phyloP scores from a whole-genome alignment of 2,113 vertebrate species.

The Gambusia affinis region DNA sequence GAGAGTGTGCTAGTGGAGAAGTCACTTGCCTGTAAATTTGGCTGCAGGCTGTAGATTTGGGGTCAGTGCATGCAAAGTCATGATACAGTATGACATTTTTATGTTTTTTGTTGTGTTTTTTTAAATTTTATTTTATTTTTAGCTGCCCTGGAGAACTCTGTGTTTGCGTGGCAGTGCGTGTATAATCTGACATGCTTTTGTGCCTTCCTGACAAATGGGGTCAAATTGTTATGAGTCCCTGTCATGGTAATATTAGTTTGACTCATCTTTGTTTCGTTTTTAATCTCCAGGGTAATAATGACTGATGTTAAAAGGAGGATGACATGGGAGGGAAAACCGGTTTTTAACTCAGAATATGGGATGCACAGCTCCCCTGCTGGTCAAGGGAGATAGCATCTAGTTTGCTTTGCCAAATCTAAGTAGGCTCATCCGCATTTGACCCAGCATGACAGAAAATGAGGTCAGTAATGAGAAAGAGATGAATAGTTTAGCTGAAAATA shows the following conservation, averaged over 20 bases:
- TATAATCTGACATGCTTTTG: constrained; percentile 11
- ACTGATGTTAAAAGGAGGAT: constrained; percentile 10
- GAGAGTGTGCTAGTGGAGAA: constrained; percentile 23
- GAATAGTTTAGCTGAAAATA: constrained; percentile 60
- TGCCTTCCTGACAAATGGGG: constrained; percentile 21
- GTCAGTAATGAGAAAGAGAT: constrained; percentile 66
- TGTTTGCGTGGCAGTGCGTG: constrained; percentile 12
- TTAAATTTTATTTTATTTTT: constrained; percentile 14
- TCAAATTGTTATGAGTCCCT: constrained; percentile 27
- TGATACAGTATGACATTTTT: constrained; percentile 47
- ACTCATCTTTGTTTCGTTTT: constrained; percentile 10
- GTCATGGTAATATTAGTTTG: constrained; percentile 8
- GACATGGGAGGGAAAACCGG: not conserved
- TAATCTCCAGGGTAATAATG: constrained; percentile 17
- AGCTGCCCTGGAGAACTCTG: constrained; percentile 11
- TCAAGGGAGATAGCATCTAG: constrained; percentile 32
- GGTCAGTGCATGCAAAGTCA: constrained; percentile 57
- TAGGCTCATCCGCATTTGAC: constrained; percentile 68
- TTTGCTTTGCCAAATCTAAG: constrained; percentile 56
- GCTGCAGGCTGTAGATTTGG: constrained; percentile 61
- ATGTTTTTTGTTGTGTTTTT: constrained; percentile 11
- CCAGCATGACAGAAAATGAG: constrained; percentile 65
- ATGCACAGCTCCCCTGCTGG: constrained; percentile 59
- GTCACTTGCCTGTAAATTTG: constrained; percentile 33
- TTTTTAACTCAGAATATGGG: constrained; percentile 21